These are phyloP conservation scores for Sclerodermus sp. DNA, from an alignment of 2,888 invertebrate species.

Conservation along the genomic window DNA sequence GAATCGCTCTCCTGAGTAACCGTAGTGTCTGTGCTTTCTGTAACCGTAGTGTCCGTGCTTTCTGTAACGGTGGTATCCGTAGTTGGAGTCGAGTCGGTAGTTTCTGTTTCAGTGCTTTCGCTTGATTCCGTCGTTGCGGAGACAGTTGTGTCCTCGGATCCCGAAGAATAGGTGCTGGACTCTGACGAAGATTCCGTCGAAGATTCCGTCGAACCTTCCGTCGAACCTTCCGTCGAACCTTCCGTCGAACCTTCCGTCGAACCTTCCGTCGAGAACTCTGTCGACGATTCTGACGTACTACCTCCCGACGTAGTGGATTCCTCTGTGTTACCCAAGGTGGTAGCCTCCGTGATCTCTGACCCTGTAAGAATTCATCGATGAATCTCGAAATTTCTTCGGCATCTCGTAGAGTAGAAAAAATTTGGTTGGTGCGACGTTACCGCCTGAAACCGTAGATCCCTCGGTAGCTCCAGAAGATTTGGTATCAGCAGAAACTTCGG, in stretches of 20 bases:
- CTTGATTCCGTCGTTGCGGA: constrained; percentile 20
- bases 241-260: constrained; percentile 22
- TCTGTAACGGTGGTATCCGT: constrained; percentile 21
- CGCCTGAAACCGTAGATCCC: neutral
- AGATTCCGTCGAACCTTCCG: constrained; percentile 21
- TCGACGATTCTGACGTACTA: constrained; percentile 5
- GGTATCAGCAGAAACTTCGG: constrained; percentile 5
- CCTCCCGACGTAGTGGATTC: constrained; percentile 11
- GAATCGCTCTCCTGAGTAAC: constrained; percentile 20
- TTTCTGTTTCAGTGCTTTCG: constrained; percentile 22
- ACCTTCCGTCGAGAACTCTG: constrained; percentile 14
- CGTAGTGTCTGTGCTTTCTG: constrained; percentile 8
- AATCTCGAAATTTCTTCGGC: constrained; percentile 2
- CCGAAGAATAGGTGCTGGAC: constrained; percentile 4
- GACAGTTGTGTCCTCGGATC: constrained; percentile 14
- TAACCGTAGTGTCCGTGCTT: constrained; percentile 19
- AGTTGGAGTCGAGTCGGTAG: constrained; percentile 27
- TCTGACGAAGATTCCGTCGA: constrained; percentile 10
- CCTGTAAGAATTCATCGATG: constrained; percentile 3
- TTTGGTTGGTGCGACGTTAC: no score
- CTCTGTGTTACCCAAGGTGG: constrained; percentile 2
- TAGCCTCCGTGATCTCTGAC: constrained; percentile 10
- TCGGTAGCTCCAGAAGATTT: constrained; percentile 11
- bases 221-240: constrained; percentile 8
- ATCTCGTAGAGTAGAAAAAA: no score